Evolutionary conservation across 2,888 invertebrate genomes (phyloP).

Genomic region (Conomelus anceps): DNA sequence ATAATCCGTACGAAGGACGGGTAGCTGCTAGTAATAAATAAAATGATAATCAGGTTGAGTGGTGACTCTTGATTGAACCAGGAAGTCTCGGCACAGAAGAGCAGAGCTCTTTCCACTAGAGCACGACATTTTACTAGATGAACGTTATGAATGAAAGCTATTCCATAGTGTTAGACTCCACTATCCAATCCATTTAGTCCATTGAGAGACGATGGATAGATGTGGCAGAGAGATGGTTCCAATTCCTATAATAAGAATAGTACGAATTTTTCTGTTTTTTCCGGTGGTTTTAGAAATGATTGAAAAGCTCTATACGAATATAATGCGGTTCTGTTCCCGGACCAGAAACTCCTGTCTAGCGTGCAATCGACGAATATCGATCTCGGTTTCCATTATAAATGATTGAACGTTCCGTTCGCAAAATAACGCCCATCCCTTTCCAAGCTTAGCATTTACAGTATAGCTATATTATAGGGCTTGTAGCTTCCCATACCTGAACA

Average conservation of each 20-base stretch:
- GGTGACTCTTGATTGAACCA: no score
- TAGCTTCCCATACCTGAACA: neutral
- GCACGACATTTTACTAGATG: neutral
- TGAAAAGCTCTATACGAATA: neutral
- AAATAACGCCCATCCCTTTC: no score
- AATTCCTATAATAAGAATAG: neutral
- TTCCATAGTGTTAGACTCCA: neutral
- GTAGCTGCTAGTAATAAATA: no score
- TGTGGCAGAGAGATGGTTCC: no score
- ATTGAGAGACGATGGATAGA: no score
- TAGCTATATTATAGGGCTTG: neutral
- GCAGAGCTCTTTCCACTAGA: no score
- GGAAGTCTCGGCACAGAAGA: no score
- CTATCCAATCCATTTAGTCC: neutral
- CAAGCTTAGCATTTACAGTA: no score
- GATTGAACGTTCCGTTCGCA: neutral
- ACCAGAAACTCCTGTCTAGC: neutral
- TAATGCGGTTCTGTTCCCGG: neutral
- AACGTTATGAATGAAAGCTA: neutral
- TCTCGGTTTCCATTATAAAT: neutral
- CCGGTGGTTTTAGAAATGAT: neutral
- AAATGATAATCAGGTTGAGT: no score
- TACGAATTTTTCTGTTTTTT: neutral
- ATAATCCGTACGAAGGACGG: no score
- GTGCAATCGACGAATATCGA: neutral